Percentiles rank a stretch among this genome's conserved stretches.
Evolutionary conservation across 2,113 vertebrate genomes (phyloP).

Genomic region (Syngnathoides biaculeatus): DNA sequence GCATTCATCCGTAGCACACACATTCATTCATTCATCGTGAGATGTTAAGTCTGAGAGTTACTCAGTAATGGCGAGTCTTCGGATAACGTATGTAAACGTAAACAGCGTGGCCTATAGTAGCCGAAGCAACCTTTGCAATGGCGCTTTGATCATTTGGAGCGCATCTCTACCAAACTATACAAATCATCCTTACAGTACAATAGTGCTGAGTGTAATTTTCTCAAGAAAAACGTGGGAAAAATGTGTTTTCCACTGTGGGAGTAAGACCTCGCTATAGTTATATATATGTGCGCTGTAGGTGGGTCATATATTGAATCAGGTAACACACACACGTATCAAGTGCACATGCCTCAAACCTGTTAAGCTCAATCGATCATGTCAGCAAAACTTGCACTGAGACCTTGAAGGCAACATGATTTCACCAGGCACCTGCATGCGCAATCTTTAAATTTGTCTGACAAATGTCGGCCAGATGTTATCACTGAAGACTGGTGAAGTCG

Average conservation of each 20-base stretch:
- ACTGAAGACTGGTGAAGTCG: conserved; percentile 4
- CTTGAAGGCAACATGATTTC: conserved; percentile 11
- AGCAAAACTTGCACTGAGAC: conserved; percentile 14
- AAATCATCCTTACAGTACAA: too few species aligned
- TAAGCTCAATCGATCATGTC: conserved; percentile 15
- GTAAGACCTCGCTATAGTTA: background rate
- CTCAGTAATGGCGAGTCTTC: background rate
- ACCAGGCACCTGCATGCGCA: background rate
- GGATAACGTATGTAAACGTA: background rate
- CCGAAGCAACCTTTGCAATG: too few species aligned
- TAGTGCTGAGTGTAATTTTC: too few species aligned
- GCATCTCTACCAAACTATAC: too few species aligned
- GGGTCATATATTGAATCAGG: background rate
- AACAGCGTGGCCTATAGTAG: background rate
- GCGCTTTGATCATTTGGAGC: too few species aligned
- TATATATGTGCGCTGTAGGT: background rate
- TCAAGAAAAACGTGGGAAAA: too few species aligned
- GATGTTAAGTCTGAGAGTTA: background rate
- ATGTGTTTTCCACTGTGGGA: background rate
- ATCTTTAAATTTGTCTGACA: background rate
- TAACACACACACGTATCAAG: background rate
- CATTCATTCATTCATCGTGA: background rate
- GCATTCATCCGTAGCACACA: background rate
- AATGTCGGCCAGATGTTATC: background rate
- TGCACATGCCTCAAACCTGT: background rate